Conservation (phyloP, 2,113 vertebrate species). For the Oreochromis tanganicae region DNA sequence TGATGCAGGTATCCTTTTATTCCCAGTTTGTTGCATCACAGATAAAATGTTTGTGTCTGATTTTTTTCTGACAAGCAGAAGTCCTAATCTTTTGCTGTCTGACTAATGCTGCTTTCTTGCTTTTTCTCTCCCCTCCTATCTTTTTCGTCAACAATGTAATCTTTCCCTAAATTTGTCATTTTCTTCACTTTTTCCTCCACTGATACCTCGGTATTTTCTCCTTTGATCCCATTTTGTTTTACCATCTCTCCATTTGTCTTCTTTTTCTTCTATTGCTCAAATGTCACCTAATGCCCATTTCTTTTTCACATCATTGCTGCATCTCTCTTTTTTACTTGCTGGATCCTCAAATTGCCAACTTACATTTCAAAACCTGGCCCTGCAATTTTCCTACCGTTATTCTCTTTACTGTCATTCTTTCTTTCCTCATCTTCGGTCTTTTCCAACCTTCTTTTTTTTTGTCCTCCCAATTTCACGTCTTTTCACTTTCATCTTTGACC, state of each 20-base stretch:
- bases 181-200: neutral
- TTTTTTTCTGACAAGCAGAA: constrained; percentile 3
- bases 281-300: neutral
- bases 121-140: neutral
- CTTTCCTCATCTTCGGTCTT: neutral
- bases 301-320: neutral
- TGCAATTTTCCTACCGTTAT: neutral
- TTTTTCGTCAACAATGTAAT: neutral
- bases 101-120: constrained; percentile 56
- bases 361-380: neutral
- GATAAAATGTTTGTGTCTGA: constrained; percentile 27
- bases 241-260: neutral
- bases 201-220: neutral
- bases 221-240: neutral
- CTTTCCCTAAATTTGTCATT: neutral
- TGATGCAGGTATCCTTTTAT: neutral
- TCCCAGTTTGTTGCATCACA: constrained; percentile 52
- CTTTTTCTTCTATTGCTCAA: neutral
- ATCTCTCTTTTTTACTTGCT: neutral
- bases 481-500: neutral
- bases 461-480: neutral
- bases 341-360: neutral
- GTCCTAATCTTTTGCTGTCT: neutral
- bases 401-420: neutral
- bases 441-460: neutral